Evolutionary conservation across 2,797 vertebrate species (phyloP), one percentile per base, ranked within the genome.

Genomic region (Falco rusticolus): DNA sequence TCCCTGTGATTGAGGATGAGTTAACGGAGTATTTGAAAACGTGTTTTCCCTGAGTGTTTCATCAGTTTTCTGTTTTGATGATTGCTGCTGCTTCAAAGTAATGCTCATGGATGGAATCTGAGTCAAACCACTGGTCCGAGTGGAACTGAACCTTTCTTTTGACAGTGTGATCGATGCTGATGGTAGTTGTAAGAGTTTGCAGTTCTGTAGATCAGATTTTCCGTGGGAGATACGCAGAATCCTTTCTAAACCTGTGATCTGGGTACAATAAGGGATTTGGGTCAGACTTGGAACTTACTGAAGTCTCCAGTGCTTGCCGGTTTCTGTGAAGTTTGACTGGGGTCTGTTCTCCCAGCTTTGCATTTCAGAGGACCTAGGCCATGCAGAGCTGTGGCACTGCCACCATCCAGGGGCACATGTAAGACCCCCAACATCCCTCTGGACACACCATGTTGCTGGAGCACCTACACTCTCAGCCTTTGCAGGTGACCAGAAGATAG

Each of bases 381-480:
- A 3, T 6, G 10, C 20, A 3, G 10, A 37, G 24, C 8, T 37
- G 41, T 8, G 21, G 18, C 37, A 39, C 80, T 37, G 41, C n/a
- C 2, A 1, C 43, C 2, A 0, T 33, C 43, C 0, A 0, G 19
- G 31, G 22, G 1, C 31, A 22, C 1, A 1, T 11, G 10, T 22
- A 5, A 66, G 48, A 48, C 64, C 31, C n/a, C 43, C 59, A 34
- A 1, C 16, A 47, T 21, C 33, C 56, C 47, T n/a, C 77, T 43
- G 10, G 43, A 7, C 41, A 26, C n/a, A 0, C 20, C 3, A 3
- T 10, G 2, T 33, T 80, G 63, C 45, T 75, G 68, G 28, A 48
- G 28, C 41, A 50, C 16, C 34, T 43, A 5, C 11, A 12, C 41
- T 37, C 11, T 22, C 5, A 13, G 34, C 26, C n/a, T 17, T 54